These are phyloP conservation scores for Alloplasta piceator DNA, from an alignment of 2,888 invertebrate genomes.

Conservation along the genomic window DNA sequence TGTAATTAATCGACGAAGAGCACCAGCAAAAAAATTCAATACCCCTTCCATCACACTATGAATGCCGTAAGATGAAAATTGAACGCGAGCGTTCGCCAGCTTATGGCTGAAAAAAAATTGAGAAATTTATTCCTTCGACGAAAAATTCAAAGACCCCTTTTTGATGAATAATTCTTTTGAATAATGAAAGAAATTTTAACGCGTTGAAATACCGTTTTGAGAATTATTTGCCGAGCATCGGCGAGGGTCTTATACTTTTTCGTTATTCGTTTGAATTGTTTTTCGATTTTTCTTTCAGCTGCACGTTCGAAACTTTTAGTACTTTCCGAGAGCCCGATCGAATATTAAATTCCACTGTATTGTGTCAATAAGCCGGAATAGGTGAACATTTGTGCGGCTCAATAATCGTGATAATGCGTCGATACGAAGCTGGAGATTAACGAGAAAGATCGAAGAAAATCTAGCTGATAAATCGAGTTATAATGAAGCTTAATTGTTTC, in stretches of 20 bases:
- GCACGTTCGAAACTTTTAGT: too few species aligned
- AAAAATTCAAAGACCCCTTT: too few species aligned
- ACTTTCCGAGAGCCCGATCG: background rate
- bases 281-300: too few species aligned
- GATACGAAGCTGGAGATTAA: background rate
- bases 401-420: background rate
- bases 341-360: slow-evolving; percentile 33
- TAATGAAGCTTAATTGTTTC: slow-evolving; percentile 12
- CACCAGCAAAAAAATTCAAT: slow-evolving; percentile 10
- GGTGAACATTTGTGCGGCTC: background rate
- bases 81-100: too few species aligned
- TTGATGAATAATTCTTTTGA: too few species aligned
- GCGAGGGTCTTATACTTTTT: background rate
- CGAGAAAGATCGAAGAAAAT: slow-evolving; percentile 22
- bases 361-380: slow-evolving; percentile 34
- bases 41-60: slow-evolving; percentile 18
- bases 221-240: too few species aligned
- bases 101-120: too few species aligned
- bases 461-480: slow-evolving; percentile 25
- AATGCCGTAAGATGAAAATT: slow-evolving; percentile 16
- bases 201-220: too few species aligned
- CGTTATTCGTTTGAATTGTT: background rate
- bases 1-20: slow-evolving; percentile 34
- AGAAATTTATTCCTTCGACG: too few species aligned
- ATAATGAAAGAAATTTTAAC: too few species aligned